Evolutionary conservation across 2,113 vertebrate genomes (phyloP).

Genomic region (Rhinoderma darwinii): DNA sequence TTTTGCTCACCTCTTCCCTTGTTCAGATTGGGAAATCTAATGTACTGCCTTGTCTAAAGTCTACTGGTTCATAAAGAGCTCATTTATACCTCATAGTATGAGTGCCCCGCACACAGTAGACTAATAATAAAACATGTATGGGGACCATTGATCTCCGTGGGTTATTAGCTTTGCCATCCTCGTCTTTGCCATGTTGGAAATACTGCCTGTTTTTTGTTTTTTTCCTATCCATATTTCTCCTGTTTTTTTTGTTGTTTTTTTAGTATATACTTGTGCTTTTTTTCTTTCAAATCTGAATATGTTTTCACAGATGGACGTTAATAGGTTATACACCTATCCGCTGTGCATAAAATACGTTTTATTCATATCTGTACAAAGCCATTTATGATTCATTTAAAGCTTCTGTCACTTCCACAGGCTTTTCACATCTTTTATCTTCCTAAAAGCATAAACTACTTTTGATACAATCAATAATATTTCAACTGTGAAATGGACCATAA

Average conservation of each 20-base stretch:
- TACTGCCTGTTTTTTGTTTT: not conserved
- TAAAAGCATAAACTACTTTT: slow-evolving; percentile 37
- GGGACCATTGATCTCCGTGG: too few relatives aligned
- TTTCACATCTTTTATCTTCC: slow-evolving; percentile 37
- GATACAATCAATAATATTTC: slow-evolving; percentile 9
- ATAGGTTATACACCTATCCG: not conserved
- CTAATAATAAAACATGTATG: too few relatives aligned
- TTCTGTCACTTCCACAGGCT: not conserved
- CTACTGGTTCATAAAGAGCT: too few relatives aligned
- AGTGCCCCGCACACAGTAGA: too few relatives aligned
- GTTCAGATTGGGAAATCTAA: too few relatives aligned
- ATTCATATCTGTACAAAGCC: not conserved
- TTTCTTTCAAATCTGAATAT: not conserved
- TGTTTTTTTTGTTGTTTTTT: not conserved
- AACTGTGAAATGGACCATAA: slow-evolving; percentile 33
- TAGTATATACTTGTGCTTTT: too few relatives aligned
- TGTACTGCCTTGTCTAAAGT: too few relatives aligned
- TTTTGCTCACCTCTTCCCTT: too few relatives aligned
- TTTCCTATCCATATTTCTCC: not conserved
- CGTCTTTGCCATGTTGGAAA: too few relatives aligned
- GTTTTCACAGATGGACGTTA: not conserved
- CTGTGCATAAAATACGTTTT: not conserved
- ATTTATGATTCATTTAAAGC: slow-evolving; percentile 20
- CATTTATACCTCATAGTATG: too few relatives aligned
- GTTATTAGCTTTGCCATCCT: too few relatives aligned